Conservation (phyloP, 2,888 invertebrate genomes). For the Saturnia pavonia region DNA sequence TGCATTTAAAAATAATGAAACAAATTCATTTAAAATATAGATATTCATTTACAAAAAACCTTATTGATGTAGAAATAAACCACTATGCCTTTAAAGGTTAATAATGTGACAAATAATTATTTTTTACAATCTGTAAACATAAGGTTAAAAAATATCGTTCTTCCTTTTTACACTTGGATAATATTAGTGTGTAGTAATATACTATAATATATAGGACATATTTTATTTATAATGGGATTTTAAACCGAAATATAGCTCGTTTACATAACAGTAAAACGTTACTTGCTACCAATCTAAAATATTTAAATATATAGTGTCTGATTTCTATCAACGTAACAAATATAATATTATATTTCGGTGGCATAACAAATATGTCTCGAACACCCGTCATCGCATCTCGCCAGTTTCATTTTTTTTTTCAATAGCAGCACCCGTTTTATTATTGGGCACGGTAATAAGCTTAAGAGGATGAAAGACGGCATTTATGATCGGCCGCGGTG, state of each 20-base stretch:
- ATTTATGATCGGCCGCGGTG: constrained; percentile 62
- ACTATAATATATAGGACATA: not conserved
- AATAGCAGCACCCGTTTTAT: constrained; percentile 45
- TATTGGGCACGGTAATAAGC: constrained; percentile 51
- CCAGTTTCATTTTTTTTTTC: constrained; percentile 40
- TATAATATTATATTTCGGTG: constrained; percentile 64
- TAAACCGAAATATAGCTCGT: not conserved
- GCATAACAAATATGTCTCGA: constrained; percentile 56
- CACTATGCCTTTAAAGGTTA: too few species aligned
- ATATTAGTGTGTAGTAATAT: too few species aligned
- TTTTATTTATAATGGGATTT: not conserved
- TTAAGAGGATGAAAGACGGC: constrained; percentile 71
- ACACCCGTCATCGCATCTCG: constrained; percentile 50
- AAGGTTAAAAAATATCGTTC: too few species aligned
- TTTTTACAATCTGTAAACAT: too few species aligned
- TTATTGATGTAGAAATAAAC: too few species aligned
- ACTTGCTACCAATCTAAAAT: not conserved
- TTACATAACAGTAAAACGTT: not conserved
- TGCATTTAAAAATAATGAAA: too few species aligned
- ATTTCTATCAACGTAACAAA: constrained; percentile 28
- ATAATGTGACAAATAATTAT: too few species aligned
- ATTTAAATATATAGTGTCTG: constrained; percentile 17
- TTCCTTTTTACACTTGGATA: too few species aligned
- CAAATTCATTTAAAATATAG: too few species aligned
- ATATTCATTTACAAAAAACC: too few species aligned